Base-by-base conservation (phyloP, 2,113 vertebrate species). In the Columbina picui region DNA sequence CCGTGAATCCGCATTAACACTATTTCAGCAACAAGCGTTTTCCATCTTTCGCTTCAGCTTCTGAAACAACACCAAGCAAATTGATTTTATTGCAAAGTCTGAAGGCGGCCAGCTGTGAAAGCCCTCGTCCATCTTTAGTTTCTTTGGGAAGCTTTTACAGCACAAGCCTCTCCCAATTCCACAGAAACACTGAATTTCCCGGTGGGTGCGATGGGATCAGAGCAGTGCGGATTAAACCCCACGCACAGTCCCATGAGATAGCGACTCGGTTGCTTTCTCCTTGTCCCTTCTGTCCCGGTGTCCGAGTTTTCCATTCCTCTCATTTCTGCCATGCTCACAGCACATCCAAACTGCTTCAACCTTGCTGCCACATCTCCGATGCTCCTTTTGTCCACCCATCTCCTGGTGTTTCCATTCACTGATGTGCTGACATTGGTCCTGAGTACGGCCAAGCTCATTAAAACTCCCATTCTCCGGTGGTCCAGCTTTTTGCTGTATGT, bases 161-260 rank as follows among this genome's bases (percentile, higher is more conserved):
- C 6, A 61, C 14, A 38, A 78, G 6, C 26, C 11, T n/a, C 64
- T 90, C 36, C 29, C 25, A 41, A 3, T 27, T 16, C 43, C 65
- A 70, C 26, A 63, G n/a, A 61, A 89, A 70, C 50, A 52, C n/a
- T 23, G 43, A 56, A 75, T 21, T 64, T 17, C 26, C 22, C 1
- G 0, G 32, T 3, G 4, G 16, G 25, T 69, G 7, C 22, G 18
- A 4, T 2, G 8, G 11, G 18, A 26, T 6, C 68, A 53, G 49
- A 61, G 60, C 27, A 43, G 2, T 7, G 12, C 13, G 27, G 32
- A 63, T 22, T 16, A 82, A 82, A 34, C 12, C 19, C 19, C 38
- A 52, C 3, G 0, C 11, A 15, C 0, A 0, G 11, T 32, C 14
- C 43, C 16, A 26, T 12, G 45, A 84, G 29, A 49, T 20, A 55